These are phyloP conservation scores for Crenichthys baileyi DNA, from an alignment of 2,797 vertebrate species.

Conservation along the genomic window DNA sequence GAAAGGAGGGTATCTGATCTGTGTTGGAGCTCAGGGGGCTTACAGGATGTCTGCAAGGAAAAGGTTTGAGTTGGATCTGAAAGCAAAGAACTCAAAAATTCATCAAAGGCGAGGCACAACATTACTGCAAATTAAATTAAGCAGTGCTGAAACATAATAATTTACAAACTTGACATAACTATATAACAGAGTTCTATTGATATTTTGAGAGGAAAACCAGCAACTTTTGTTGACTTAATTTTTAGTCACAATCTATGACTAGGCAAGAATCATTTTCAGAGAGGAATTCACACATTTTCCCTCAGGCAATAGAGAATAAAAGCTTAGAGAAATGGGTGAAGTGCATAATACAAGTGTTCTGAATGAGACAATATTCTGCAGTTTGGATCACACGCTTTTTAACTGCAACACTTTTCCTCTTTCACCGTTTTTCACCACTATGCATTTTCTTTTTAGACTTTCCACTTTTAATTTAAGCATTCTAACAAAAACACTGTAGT, in stretches of 20 bases:
- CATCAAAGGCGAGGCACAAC: not conserved
- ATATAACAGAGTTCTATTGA: not conserved
- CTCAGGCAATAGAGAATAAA: not conserved
- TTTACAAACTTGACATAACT: not conserved
- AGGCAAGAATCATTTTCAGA: not conserved
- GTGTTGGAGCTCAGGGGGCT: not conserved
- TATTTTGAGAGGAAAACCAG: not conserved
- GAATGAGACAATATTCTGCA: not conserved
- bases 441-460: not conserved
- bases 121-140: constrained; percentile 1
- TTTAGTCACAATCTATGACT: not conserved
- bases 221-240: not conserved
- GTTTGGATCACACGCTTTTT: not conserved
- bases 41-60: constrained; percentile 10
- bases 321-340: not conserved
- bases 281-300: not conserved
- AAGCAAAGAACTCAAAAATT: constrained; percentile 6
- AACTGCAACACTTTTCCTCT: not conserved
- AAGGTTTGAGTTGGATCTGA: constrained; percentile 8
- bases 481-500: not conserved
- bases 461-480: not conserved
- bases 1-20: constrained; percentile 24
- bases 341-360: not conserved
- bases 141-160: not conserved
- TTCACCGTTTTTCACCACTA: not conserved